phyloP scores from a whole-genome alignment of 92 coral and sea anemone genomes.

The Epizoanthus illoricatus region DNA sequence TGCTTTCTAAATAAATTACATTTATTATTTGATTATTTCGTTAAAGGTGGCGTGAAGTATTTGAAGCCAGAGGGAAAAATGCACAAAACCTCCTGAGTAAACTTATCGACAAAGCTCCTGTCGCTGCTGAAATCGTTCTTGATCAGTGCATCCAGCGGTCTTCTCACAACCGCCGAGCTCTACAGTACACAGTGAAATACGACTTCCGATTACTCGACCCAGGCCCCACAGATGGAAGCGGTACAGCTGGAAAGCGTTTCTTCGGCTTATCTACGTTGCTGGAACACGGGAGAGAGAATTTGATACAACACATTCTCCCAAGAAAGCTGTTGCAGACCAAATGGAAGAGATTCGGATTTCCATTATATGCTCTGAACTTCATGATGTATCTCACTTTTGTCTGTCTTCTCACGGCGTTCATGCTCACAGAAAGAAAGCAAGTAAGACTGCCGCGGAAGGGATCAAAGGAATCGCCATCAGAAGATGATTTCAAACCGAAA shows the following conservation, averaged over 20 bases:
- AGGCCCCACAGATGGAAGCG: constrained; percentile 71
- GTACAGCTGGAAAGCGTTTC: constrained; percentile 55
- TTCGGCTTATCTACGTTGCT: constrained; percentile 68
- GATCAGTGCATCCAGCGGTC: constrained; percentile 82
- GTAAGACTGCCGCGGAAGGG: constrained; percentile 14
- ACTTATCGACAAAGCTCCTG: constrained; percentile 73
- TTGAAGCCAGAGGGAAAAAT: constrained; percentile 40
- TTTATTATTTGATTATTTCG: background rate
- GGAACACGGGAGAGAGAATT: constrained; percentile 57
- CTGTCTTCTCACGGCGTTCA: constrained; percentile 58
- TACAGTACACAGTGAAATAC: constrained; percentile 53
- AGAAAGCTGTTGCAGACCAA: constrained; percentile 65
- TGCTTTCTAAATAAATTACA: no score
- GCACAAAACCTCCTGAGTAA: constrained; percentile 62
- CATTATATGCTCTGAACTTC: constrained; percentile 59
- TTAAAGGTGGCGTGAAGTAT: constrained; percentile 67
- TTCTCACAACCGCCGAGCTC: constrained; percentile 56
- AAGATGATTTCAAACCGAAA: constrained; percentile 38
- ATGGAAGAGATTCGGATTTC: constrained; percentile 77
- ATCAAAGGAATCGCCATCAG: background rate
- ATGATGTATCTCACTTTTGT: constrained; percentile 54
- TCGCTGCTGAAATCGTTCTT: constrained; percentile 74
- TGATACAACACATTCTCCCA: constrained; percentile 68
- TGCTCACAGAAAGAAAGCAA: constrained; percentile 56
- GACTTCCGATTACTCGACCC: constrained; percentile 89